Conservation (phyloP, 2,113 vertebrate genomes). For the Atractosteus spatula region DNA sequence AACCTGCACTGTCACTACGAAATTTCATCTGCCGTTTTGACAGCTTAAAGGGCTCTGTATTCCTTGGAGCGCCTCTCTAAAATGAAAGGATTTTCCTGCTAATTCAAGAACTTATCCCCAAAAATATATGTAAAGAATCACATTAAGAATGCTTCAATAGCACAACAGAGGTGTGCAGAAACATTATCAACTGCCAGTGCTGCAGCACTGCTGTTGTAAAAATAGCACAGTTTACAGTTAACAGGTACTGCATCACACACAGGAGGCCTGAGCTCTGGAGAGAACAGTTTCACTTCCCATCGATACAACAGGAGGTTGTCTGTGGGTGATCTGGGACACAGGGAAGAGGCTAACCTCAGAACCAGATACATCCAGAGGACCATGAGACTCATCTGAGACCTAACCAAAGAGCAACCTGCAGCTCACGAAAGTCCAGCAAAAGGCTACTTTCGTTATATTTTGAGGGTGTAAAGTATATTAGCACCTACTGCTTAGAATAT, state of each 20-base stretch:
- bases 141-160: background rate
- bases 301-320: background rate
- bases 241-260: background rate
- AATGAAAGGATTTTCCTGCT: no score
- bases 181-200: background rate
- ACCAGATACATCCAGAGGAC: background rate
- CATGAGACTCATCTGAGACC: background rate
- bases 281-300: constrained; percentile 19
- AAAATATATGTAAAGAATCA: background rate
- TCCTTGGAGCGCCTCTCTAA: no score
- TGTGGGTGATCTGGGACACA: constrained; percentile 5
- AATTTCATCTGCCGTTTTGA: no score
- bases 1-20: no score
- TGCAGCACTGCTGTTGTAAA: background rate
- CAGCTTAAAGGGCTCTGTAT: no score
- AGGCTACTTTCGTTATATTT: no score
- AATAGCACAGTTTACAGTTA: constrained; percentile 6
- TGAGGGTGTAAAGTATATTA: no score
- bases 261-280: background rate
- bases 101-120: no score
- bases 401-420: background rate
- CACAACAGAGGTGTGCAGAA: background rate
- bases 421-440: no score
- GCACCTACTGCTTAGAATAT: no score
- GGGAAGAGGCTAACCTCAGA: constrained; percentile 14